Percentiles rank a stretch among this genome's conserved stretches.
Conservation (phyloP, 2,797 vertebrate genomes). For the Podarcis siculus region DNA sequence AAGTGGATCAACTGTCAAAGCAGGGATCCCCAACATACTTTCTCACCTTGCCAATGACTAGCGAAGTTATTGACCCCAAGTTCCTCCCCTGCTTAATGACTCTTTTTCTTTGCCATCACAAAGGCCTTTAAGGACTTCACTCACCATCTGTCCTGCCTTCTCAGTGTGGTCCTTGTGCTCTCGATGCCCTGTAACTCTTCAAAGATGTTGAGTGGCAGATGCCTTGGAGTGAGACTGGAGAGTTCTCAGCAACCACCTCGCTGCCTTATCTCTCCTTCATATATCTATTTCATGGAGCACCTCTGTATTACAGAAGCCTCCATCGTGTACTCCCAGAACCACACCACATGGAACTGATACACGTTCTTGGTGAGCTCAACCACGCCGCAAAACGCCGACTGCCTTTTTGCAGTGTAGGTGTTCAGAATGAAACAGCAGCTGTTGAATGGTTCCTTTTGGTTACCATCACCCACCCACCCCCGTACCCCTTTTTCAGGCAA, state of each 20-base stretch:
- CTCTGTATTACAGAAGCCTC: background rate
- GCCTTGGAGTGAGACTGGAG: background rate
- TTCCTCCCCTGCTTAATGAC: background rate
- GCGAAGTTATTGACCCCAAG: background rate
- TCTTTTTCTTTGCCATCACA: background rate
- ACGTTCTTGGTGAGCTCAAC: background rate
- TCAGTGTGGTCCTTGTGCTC: background rate
- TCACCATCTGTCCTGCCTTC: background rate
- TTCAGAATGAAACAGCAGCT: background rate
- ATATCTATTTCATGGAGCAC: background rate
- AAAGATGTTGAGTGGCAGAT: background rate
- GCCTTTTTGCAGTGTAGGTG: background rate
- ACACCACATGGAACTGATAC: background rate
- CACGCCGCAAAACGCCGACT: background rate
- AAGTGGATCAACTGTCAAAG: background rate
- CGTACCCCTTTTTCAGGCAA: accelerated
- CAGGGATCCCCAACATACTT: background rate
- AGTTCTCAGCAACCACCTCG: background rate
- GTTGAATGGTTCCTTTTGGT: background rate
- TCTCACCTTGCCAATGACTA: background rate
- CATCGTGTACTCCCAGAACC: background rate
- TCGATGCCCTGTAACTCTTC: background rate
- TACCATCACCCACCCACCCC: accelerated
- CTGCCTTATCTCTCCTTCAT: too few species aligned
- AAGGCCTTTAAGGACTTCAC: background rate